Evolutionary conservation across 1,140 invertebrate genomes (phyloP).

Genomic region (Zophobas atratus): DNA sequence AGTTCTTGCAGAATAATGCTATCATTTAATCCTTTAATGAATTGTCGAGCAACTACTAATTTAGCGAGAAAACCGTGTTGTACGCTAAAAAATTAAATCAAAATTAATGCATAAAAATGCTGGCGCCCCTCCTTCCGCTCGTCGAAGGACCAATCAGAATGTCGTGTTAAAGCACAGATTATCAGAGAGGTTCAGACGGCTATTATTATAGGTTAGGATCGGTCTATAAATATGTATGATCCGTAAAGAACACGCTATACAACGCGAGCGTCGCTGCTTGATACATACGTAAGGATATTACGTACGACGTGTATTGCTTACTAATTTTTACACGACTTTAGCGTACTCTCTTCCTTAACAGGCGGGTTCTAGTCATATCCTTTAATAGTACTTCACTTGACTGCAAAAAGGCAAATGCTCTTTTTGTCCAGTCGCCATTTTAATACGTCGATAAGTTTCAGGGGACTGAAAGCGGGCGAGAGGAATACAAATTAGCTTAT

Average conservation of each 20-base stretch:
- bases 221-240: conserved; percentile 65
- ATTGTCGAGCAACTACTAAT: conserved; percentile 2
- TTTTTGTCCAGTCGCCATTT: conserved; percentile 14
- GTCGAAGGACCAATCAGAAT: conserved; percentile 56
- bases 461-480: conserved; percentile 9
- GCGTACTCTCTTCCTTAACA: conserved; percentile 17
- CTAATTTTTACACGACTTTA: conserved; percentile 28
- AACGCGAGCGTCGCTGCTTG: conserved; percentile 24
- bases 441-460: conserved; percentile 26
- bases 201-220: conserved; percentile 64
- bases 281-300: conserved; percentile 33
- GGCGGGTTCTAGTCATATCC: not conserved
- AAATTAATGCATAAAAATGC: conserved; percentile 59
- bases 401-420: conserved; percentile 18
- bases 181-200: conserved; percentile 61
- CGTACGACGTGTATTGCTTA: conserved; percentile 16
- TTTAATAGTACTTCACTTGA: not conserved
- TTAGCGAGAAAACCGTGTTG: conserved; percentile 33
- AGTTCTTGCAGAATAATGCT: conserved; percentile 16
- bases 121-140: conserved; percentile 54
- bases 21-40: conserved; percentile 37
- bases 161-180: conserved; percentile 59
- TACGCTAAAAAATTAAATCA: conserved; percentile 31
- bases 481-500: conserved; percentile 6
- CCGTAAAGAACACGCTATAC: conserved; percentile 62